phyloP scores from a whole-genome alignment of 30 jellyfish, hydroid and myxozoan species.

The Phacellophora camtschatica region DNA sequence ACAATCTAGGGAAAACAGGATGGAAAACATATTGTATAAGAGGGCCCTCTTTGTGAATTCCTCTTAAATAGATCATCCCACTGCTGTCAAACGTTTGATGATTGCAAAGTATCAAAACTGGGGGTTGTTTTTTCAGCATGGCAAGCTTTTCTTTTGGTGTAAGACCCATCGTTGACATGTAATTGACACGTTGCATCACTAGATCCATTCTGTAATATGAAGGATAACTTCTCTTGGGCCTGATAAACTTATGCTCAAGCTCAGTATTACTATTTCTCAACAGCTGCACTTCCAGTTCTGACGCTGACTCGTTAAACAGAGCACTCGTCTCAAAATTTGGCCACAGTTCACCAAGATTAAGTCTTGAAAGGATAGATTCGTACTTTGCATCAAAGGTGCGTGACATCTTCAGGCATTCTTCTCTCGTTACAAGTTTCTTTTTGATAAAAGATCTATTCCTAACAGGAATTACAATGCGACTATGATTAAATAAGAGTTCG shows the following conservation, averaged over 20 bases:
- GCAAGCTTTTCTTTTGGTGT: constrained; percentile 52
- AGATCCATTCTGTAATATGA: constrained; percentile 38
- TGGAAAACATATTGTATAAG: constrained; percentile 1
- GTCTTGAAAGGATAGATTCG: constrained; percentile 13
- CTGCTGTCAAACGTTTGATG: constrained; percentile 51
- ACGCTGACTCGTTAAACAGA: not conserved
- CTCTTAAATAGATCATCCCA: constrained; percentile 57
- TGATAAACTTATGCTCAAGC: constrained; percentile 14
- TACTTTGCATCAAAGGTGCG: constrained; percentile 38
- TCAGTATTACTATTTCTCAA: not conserved
- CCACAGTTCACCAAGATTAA: constrained; percentile 37
- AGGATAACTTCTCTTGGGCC: constrained; percentile 39
- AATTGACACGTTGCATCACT: constrained; percentile 52
- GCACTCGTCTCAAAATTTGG: not conserved
- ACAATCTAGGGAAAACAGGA: constrained; percentile 56
- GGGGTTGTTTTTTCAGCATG: constrained; percentile 34
- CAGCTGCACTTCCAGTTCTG: constrained; percentile 26
- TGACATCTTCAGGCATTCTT: constrained; percentile 52
- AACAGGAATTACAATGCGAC: no score
- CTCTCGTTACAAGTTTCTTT: constrained; percentile 46
- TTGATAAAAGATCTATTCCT: constrained; percentile 21
- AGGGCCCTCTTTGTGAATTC: constrained; percentile 39
- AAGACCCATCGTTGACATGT: constrained; percentile 54
- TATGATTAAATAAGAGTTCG: no score
- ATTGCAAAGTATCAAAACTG: constrained; percentile 30